Conservation (phyloP, 1,140 invertebrate genomes). For the Heliconius nattereri region DNA sequence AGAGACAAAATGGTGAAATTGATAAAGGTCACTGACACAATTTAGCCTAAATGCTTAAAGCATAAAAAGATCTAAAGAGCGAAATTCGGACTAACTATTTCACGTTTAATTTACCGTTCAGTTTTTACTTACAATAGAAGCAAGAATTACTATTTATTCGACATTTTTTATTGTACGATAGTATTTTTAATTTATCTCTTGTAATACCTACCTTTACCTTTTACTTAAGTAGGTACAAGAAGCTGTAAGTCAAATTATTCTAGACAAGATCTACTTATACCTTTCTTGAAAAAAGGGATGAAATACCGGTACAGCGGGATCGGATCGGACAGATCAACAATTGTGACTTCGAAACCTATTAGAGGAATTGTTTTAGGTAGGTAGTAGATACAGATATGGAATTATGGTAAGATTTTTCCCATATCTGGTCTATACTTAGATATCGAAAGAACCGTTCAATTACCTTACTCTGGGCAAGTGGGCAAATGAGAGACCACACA, state of each 20-base stretch:
- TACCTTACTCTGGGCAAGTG: no score
- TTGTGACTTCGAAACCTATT: no score
- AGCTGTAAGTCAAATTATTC: not conserved
- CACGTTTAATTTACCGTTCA: constrained; percentile 5
- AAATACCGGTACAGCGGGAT: no score
- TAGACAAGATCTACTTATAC: no score
- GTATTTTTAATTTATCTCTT: not conserved
- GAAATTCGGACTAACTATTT: not conserved
- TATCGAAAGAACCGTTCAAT: no score
- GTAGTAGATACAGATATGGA: no score
- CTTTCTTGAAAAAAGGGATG: no score
- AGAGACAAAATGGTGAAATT: not conserved
- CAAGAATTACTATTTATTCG: not conserved
- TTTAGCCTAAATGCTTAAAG: not conserved
- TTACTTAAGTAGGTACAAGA: not conserved
- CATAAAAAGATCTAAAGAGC: not conserved
- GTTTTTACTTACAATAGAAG: not conserved
- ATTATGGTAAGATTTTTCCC: no score
- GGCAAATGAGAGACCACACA: not conserved
- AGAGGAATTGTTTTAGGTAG: no score
- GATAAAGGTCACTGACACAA: not conserved
- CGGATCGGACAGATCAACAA: no score
- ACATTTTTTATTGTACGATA: not conserved
- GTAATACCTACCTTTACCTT: not conserved
- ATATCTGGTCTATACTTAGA: no score